Evolutionary conservation across 2,797 vertebrate genomes (phyloP).

Genomic region (Pangasius sanitwongsei): DNA sequence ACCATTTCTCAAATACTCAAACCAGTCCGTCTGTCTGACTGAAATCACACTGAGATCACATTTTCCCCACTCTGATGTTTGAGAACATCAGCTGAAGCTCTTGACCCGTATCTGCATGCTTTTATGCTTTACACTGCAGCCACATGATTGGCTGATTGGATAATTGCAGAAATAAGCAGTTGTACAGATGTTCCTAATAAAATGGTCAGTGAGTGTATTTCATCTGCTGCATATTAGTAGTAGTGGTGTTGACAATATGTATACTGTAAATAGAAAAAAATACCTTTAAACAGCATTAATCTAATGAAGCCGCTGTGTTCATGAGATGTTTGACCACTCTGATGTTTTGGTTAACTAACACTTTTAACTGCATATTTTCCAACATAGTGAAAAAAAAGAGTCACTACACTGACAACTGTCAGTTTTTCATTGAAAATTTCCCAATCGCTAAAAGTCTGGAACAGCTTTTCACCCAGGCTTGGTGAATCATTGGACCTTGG

Average conservation of each 20-base stretch:
- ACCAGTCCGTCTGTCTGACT: background rate
- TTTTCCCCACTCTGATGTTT: background rate
- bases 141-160: background rate
- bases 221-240: background rate
- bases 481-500: background rate
- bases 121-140: background rate
- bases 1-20: background rate
- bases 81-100: background rate
- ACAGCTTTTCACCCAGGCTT: background rate
- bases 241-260: background rate
- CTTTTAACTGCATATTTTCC: background rate
- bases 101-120: background rate
- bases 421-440: background rate
- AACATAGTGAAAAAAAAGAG: background rate
- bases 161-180: background rate
- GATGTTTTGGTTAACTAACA: background rate
- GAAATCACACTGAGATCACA: background rate
- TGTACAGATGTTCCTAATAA: background rate
- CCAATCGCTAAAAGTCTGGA: no score
- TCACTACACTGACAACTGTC: no score
- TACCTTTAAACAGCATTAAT: background rate
- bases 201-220: background rate
- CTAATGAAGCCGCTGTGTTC: background rate
- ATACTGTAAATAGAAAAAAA: background rate
- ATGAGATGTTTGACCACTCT: background rate